Percentiles rank a stretch among this genome's conserved stretches.
phyloP scores from a whole-genome alignment of 2,888 invertebrate species.

The Charanyca ferruginea region DNA sequence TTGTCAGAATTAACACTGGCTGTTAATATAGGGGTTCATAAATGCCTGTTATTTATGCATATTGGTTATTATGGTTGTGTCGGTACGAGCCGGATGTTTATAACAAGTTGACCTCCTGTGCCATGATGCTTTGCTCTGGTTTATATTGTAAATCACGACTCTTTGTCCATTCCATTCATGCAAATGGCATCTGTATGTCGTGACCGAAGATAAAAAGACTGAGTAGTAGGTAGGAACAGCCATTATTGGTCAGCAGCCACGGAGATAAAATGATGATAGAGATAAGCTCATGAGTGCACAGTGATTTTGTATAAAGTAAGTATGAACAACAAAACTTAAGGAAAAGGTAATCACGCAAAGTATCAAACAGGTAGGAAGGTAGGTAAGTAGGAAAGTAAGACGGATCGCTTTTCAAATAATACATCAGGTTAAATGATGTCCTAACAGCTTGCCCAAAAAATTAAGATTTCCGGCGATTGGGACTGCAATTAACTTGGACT shows the following conservation, averaged over 20 bases:
- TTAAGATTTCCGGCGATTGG: no score
- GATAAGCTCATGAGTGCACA: background rate
- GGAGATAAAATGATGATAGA: background rate
- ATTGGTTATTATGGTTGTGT: conserved; percentile 42
- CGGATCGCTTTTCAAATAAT: background rate
- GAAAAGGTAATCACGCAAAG: no score
- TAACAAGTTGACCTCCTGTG: conserved; percentile 78
- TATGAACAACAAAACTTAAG: background rate
- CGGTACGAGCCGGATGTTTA: conserved; percentile 77
- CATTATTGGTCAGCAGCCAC: background rate
- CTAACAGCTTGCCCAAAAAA: background rate
- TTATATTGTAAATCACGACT: conserved; percentile 77
- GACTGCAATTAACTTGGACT: no score
- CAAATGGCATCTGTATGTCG: conserved; percentile 74
- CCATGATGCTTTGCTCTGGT: conserved; percentile 74
- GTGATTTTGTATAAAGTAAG: background rate
- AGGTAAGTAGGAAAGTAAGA: background rate
- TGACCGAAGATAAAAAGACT: conserved; percentile 71
- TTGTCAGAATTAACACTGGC: conserved; percentile 20
- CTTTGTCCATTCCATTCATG: conserved; percentile 72
- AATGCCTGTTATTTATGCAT: conserved; percentile 43
- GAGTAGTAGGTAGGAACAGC: conserved; percentile 16
- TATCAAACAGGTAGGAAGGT: no score
- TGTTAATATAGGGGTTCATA: conserved; percentile 42
- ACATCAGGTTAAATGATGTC: background rate